Evolutionary conservation across 1,140 invertebrate species (phyloP).

Genomic region (Cheumatopsyche charites): DNA sequence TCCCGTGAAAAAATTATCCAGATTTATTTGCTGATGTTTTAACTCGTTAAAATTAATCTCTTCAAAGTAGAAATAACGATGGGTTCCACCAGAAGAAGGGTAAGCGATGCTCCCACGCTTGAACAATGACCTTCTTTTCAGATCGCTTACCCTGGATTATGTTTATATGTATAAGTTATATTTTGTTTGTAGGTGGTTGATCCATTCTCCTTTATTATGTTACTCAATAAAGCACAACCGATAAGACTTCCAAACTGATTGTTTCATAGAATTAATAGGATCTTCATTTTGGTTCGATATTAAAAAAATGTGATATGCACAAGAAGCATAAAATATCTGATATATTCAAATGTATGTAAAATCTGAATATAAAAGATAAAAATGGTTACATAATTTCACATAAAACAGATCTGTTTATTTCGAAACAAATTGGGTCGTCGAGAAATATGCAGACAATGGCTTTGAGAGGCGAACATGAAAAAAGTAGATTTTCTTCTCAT

Average conservation of each 20-base stretch:
- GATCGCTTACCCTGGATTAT: conserved; percentile 18
- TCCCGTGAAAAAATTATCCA: too few relatives aligned
- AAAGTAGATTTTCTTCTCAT: neutral
- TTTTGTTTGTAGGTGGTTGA: conserved; percentile 2
- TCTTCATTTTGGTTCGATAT: neutral
- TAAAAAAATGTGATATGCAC: neutral
- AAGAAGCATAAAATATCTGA: neutral
- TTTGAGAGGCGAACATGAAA: neutral
- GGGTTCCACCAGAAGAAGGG: neutral
- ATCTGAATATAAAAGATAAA: too few relatives aligned
- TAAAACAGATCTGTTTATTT: neutral
- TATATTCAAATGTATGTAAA: too few relatives aligned
- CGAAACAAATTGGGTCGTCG: neutral
- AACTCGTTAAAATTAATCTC: conserved; percentile 4
- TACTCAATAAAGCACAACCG: conserved; percentile 20
- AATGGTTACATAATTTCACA: too few relatives aligned
- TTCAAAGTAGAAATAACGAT: neutral
- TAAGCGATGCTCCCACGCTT: conserved; percentile 12
- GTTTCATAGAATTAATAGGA: conserved; percentile 14
- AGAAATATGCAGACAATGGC: neutral
- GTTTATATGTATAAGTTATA: conserved; percentile 7
- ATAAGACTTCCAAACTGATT: conserved; percentile 12
- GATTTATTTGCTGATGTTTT: neutral
- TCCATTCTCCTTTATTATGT: conserved; percentile 20
- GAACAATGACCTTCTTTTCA: neutral